Evolutionary conservation across 2,888 invertebrate species (phyloP).

Genomic region (Cylloceria caligata): DNA sequence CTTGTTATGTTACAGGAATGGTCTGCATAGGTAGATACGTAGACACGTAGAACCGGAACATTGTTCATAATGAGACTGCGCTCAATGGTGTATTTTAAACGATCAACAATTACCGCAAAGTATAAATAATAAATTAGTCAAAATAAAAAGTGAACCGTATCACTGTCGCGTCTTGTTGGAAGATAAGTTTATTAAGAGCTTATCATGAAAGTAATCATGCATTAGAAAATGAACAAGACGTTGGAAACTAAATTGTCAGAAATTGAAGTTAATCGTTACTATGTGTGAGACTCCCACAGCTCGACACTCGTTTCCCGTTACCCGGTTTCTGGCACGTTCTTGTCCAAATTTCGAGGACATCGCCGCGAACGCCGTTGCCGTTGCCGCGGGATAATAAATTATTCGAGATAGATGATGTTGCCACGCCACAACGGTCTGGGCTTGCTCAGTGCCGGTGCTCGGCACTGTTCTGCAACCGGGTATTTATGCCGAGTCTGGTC

Average conservation of each 20-base stretch:
- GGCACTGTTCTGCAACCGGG: constrained; percentile 82
- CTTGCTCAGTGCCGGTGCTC: constrained; percentile 80
- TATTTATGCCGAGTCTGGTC: constrained; percentile 84
- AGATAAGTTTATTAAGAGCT: no score
- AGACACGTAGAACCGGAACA: constrained; percentile 14
- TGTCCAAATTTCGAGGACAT: constrained; percentile 82
- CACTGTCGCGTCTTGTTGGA: no score
- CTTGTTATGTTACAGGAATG: constrained; percentile 59
- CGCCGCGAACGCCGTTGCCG: constrained; percentile 42
- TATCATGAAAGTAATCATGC: not conserved
- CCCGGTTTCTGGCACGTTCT: constrained; percentile 81
- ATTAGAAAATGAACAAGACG: not conserved
- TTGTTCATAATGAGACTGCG: constrained; percentile 28
- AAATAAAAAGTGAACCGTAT: not conserved
- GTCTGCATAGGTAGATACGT: constrained; percentile 35
- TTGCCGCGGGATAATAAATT: constrained; percentile 83
- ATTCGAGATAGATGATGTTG: constrained; percentile 84
- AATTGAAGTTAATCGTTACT: not conserved
- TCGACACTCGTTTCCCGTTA: constrained; percentile 77
- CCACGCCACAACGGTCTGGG: constrained; percentile 83
- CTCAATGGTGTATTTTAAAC: constrained; percentile 12
- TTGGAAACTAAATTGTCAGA: constrained; percentile 8
- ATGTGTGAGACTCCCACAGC: not conserved
- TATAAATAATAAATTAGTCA: not conserved
- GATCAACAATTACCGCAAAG: no score